These are phyloP conservation scores for Azorinus chamasolen DNA, from an alignment of 2,888 invertebrate species.

Conservation along the genomic window DNA sequence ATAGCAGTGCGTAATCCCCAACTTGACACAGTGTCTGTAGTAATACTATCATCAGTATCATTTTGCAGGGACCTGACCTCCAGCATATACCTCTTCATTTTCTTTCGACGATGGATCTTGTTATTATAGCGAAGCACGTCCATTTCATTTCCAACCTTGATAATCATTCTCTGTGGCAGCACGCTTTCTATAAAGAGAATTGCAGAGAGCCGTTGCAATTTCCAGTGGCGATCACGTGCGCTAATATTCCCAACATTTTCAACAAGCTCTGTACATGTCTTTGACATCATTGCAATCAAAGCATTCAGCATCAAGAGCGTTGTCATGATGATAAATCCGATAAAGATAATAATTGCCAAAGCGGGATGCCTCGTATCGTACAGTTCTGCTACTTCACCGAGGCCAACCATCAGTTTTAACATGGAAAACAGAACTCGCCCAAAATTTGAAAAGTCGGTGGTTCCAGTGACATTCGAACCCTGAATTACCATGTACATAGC, in stretches of 20 bases:
- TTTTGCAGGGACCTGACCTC: slow-evolving; percentile 46
- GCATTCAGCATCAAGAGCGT: slow-evolving; percentile 73
- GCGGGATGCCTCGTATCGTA: slow-evolving; percentile 62
- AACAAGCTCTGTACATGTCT: slow-evolving; percentile 67
- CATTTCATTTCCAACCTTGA: slow-evolving; percentile 23
- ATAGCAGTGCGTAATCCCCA: slow-evolving; percentile 43
- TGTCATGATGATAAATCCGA: slow-evolving; percentile 68
- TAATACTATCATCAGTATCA: slow-evolving; percentile 18
- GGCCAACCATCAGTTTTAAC: slow-evolving; percentile 74
- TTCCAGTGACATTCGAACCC: slow-evolving; percentile 23
- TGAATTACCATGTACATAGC: slow-evolving; percentile 73
- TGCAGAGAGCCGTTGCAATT: slow-evolving; percentile 62
- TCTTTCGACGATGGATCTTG: slow-evolving; percentile 17
- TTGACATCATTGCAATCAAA: slow-evolving; percentile 75
- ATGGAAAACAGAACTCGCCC: slow-evolving; percentile 65
- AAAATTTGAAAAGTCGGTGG: slow-evolving; percentile 47
- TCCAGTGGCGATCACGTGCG: slow-evolving; percentile 58
- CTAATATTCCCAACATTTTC: slow-evolving; percentile 54
- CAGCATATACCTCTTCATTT: slow-evolving; percentile 46
- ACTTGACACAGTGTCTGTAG: slow-evolving; percentile 7
- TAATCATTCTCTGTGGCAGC: slow-evolving; percentile 22
- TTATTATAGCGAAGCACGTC: slow-evolving; percentile 32
- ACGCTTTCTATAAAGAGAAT: slow-evolving; percentile 65
- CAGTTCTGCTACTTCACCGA: slow-evolving; percentile 62
- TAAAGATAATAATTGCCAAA: slow-evolving; percentile 63